Percentiles rank a stretch among this genome's conserved stretches.
phyloP scores from a whole-genome alignment of 2,797 vertebrate species.

The Chanos chanos region DNA sequence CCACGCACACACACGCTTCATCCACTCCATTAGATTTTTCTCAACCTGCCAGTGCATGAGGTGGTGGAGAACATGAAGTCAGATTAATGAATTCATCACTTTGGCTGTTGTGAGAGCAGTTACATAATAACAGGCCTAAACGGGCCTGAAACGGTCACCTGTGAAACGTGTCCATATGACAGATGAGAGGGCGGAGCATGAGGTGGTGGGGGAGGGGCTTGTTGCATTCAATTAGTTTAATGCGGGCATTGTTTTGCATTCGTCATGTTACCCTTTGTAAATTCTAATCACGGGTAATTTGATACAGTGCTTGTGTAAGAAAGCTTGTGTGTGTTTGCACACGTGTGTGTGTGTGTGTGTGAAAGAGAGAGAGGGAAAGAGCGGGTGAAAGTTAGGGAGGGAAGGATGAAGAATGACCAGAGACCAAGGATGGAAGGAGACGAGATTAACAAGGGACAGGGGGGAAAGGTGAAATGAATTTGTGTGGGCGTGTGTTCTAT shows the following conservation, averaged over 20 bases:
- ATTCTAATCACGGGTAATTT: conserved; percentile 46
- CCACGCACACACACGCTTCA: neutral
- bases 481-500: too few species aligned
- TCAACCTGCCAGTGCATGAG: neutral
- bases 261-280: conserved; percentile 33
- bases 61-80: conserved; percentile 27
- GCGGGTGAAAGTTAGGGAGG: neutral
- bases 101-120: conserved; percentile 45
- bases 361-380: neutral
- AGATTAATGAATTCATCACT: conserved; percentile 50
- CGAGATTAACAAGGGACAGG: neutral
- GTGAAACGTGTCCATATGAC: neutral
- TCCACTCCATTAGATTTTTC: neutral
- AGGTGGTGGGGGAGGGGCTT: conserved; percentile 25
- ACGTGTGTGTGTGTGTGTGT: conserved; percentile 2
- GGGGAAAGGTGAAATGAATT: too few species aligned
- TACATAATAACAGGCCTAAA: conserved; percentile 33
- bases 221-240: conserved; percentile 56
- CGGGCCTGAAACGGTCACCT: conserved; percentile 40
- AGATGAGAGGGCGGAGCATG: conserved; percentile 1
- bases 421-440: neutral
- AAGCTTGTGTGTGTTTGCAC: neutral
- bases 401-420: neutral
- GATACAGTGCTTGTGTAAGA: conserved; percentile 20
- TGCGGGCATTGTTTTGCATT: conserved; percentile 53